Conservation (phyloP, 2,888 invertebrate genomes). For the Acheta domesticus region DNA sequence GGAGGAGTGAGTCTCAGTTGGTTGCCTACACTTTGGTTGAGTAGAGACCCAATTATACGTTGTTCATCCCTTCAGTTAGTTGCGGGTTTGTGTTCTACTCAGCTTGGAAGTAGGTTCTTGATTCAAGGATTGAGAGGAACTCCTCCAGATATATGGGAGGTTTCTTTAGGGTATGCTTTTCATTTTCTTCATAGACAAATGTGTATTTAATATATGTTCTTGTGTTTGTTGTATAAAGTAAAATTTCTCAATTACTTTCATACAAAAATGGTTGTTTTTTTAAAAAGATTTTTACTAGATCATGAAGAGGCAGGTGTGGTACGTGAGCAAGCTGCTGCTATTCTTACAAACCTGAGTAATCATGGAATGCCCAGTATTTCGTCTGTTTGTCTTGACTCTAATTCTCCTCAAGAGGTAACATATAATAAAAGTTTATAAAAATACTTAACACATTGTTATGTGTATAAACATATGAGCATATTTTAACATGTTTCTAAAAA, state of each 20-base stretch:
- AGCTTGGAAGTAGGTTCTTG: conserved; percentile 31
- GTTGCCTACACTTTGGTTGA: conserved; percentile 51
- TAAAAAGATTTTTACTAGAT: conserved; percentile 45
- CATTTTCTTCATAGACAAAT: background rate
- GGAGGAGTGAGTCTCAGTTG: conserved; percentile 43
- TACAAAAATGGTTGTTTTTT: no score
- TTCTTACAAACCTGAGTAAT: conserved; percentile 50
- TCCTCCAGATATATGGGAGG: conserved; percentile 34
- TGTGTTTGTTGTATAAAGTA: background rate
- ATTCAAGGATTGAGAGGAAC: conserved; percentile 27
- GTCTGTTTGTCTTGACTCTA: conserved; percentile 18
- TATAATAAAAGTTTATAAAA: no score
- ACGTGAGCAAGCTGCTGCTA: conserved; percentile 54
- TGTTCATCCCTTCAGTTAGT: conserved; percentile 54
- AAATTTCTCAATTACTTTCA: background rate
- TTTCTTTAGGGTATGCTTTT: conserved; percentile 34
- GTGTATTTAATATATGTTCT: conserved; percentile 22
- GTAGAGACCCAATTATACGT: conserved; percentile 54
- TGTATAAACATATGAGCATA: no score
- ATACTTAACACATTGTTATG: no score
- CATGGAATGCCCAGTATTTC: conserved; percentile 22
- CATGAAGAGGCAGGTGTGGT: conserved; percentile 54
- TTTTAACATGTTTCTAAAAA: no score
- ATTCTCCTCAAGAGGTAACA: background rate
- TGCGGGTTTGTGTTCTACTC: conserved; percentile 45